Base-by-base conservation (phyloP, 2,888 invertebrate genomes). In the Drosophila picticornis region DNA sequence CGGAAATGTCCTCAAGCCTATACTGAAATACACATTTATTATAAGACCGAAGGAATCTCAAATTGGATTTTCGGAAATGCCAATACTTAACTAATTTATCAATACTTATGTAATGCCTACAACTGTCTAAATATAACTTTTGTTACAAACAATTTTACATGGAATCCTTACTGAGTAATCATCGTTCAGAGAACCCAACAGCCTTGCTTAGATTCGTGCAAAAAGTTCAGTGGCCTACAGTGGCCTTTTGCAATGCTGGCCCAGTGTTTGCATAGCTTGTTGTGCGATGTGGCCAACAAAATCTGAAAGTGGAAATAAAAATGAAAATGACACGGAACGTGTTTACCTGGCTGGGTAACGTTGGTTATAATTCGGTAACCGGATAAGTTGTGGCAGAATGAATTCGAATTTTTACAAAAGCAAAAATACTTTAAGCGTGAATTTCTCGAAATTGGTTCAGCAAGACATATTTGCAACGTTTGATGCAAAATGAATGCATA, bases 251-350 rank as follows among this genome's bases (percentile, higher is more conserved):
- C 38, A 29, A 32, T 25, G 61, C 29, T n/a, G 22, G n/a, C 61
- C 46, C 52, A 61, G 68, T 71, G 53, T 68, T 75, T 78, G 63
- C 72, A 53, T 60, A 63, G 75, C 65, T 56, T 67, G 52, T 60
- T 67, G 38, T 38, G 38, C 38, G 7, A 2, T 3, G 10, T 59
- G 65, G 61, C 65, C 46, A 70, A 51, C 63, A 80, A 56, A 40
- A 73, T 76, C 67, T 22, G 7, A 46, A 46, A 22, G 13, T 13
- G 13, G 22, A n/a, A 40, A 70, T 73, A 65, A 70, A 69, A 75
- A 70, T 73, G 70, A 72, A 70, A 75, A 76, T 76, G 62, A 70
- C 76, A 63, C 68, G 68, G 51, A 75, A 72, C 72, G 72, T 79
- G 80, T 72, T 79, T 75, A 66, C 65, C 68, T 69, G 62, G 9